A percentile compares a stretch with the other conserved stretches of the same genome.
phyloP scores from a whole-genome alignment of 2,888 invertebrate genomes.

The Orchesella flavescens region DNA sequence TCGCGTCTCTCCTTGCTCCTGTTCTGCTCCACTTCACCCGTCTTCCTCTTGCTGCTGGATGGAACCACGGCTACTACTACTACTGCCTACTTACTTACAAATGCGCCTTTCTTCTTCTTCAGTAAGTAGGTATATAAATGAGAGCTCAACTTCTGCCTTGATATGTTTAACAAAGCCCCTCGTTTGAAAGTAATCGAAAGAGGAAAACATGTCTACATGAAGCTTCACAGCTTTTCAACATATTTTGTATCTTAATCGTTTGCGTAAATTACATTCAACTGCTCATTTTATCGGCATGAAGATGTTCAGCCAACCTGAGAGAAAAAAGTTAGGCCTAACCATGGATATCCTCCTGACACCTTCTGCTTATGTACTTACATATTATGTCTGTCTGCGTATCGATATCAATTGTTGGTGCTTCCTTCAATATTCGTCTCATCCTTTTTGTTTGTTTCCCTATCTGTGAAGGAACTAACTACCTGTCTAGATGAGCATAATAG shows the following conservation, averaged over 20 bases:
- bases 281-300: conserved; percentile 34
- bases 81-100: background rate
- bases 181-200: no score
- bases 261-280: conserved; percentile 55
- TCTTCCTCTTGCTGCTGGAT: background rate
- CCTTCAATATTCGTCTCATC: conserved; percentile 2
- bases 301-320: conserved; percentile 19
- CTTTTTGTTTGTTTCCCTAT: conserved; percentile 46
- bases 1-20: background rate
- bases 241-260: conserved; percentile 59
- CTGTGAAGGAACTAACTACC: conserved; percentile 54
- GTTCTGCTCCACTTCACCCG: conserved; percentile 2
- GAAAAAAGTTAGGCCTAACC: conserved; percentile 36
- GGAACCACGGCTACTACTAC: background rate
- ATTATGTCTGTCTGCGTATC: background rate
- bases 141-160: no score
- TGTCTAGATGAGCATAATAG: conserved; percentile 50
- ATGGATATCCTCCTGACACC: conserved; percentile 30
- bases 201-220: conserved; percentile 20
- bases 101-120: no score
- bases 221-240: conserved; percentile 51
- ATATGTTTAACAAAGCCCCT: no score
- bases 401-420: background rate
- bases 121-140: no score
- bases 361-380: background rate